These are phyloP conservation scores for Podarcis siculus DNA, from an alignment of 2,797 vertebrate genomes.

Conservation along the genomic window DNA sequence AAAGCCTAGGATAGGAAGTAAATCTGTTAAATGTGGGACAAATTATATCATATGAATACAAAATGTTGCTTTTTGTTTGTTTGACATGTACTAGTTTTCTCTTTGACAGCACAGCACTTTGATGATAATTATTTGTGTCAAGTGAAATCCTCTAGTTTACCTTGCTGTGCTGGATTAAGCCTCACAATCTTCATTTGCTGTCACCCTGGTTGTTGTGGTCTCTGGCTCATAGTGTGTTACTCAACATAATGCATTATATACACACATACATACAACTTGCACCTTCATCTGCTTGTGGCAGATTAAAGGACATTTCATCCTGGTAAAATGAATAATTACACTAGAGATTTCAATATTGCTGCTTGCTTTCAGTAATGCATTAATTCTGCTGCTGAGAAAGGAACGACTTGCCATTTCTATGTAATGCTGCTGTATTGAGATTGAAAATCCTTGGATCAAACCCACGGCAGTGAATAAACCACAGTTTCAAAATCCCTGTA, in stretches of 20 bases:
- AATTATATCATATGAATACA: not conserved
- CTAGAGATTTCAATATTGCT: slow-evolving; percentile 22
- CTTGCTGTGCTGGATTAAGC: slow-evolving; percentile 23
- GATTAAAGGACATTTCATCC: slow-evolving; percentile 11
- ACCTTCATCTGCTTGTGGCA: slow-evolving; percentile 31
- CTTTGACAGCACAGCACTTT: slow-evolving; percentile 26
- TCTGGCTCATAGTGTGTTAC: slow-evolving; percentile 16
- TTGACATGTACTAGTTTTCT: slow-evolving; percentile 32
- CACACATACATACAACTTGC: not conserved
- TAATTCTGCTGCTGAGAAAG: slow-evolving; percentile 21
- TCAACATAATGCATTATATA: not conserved
- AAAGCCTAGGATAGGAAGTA: not conserved
- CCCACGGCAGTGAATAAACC: not conserved
- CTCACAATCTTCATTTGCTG: slow-evolving; percentile 35
- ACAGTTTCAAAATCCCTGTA: slow-evolving; percentile 37
- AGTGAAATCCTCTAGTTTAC: slow-evolving; percentile 40
- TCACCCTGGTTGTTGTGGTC: not conserved
- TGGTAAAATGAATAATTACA: slow-evolving; percentile 42
- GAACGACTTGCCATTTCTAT: slow-evolving; percentile 3
- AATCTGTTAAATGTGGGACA: not conserved
- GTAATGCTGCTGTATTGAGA: not conserved
- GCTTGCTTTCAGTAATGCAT: slow-evolving; percentile 34
- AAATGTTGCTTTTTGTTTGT: slow-evolving; percentile 28
- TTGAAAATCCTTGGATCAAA: slow-evolving; percentile 26
- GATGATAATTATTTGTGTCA: slow-evolving; percentile 11